A percentile compares a stretch with the other conserved stretches of the same genome.
These are phyloP conservation scores for Zelleria hepariella DNA, from an alignment of 2,888 invertebrate species.

Conservation along the genomic window DNA sequence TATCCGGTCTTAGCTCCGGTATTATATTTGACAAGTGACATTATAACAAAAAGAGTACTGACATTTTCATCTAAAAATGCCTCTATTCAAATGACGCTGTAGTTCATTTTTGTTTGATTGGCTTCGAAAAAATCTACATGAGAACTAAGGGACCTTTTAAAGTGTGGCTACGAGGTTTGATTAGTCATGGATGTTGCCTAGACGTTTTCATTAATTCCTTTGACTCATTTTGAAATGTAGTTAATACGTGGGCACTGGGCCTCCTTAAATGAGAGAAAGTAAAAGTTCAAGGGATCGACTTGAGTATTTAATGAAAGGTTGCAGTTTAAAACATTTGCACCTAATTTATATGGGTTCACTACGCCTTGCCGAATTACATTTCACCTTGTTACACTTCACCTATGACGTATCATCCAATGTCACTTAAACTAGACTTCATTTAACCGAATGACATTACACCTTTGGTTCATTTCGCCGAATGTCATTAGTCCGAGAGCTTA, in stretches of 20 bases:
- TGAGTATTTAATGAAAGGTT: background rate
- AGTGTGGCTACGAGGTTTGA: conserved; percentile 12
- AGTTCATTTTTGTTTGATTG: background rate
- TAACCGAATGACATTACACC: too few relatives aligned
- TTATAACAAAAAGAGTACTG: conserved; percentile 28
- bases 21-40: conserved; percentile 50
- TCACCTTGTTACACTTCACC: too few relatives aligned
- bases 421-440: too few relatives aligned
- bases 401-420: too few relatives aligned
- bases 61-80: background rate
- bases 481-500: too few relatives aligned
- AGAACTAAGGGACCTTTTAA: conserved; percentile 59
- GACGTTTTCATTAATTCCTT: background rate
- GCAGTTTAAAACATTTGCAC: background rate
- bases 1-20: conserved; percentile 32
- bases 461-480: too few relatives aligned
- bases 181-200: background rate
- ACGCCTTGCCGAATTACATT: too few relatives aligned
- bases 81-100: background rate
- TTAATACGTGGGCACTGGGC: background rate
- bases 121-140: conserved; percentile 34
- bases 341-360: background rate
- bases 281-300: background rate
- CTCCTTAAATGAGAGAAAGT: background rate
- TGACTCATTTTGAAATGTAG: background rate